Conservation (phyloP, 37 sponge, comb jelly and placozoan species). For the Ephydatia muelleri region DNA sequence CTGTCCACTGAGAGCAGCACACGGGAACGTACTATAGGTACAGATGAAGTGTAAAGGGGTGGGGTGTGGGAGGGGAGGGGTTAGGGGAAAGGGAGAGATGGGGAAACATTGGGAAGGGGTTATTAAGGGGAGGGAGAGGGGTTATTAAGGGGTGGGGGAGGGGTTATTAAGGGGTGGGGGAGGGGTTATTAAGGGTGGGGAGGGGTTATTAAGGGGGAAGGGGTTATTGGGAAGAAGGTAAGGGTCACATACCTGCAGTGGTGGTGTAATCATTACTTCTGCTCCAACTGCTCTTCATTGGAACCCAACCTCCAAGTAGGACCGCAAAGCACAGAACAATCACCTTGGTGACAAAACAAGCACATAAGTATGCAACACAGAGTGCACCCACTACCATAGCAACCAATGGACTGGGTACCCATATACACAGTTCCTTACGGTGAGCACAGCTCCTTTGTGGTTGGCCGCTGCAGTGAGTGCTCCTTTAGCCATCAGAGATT, state of each 20-base stretch:
- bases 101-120: neutral
- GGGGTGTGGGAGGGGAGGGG: no score
- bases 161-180: no score
- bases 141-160: no score
- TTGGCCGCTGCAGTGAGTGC: neutral
- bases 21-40: constrained; percentile 49
- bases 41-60: neutral
- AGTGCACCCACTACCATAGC: neutral
- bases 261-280: constrained; percentile 34
- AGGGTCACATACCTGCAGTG: constrained; percentile 32
- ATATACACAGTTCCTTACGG: constrained; percentile 13
- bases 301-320: constrained; percentile 39
- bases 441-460: constrained; percentile 53
- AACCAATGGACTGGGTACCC: neutral
- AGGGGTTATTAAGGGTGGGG: no score
- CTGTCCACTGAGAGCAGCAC: constrained; percentile 54
- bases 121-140: no score
- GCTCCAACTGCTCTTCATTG: constrained; percentile 26
- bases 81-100: neutral
- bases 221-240: no score
- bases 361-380: neutral
- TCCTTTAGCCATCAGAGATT: constrained; percentile 18
- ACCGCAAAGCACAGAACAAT: constrained; percentile 73
- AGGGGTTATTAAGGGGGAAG: no score
- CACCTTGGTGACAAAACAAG: constrained; percentile 23